Conservation (phyloP, 2,888 invertebrate genomes). For the Cryptocephalus moraei region DNA sequence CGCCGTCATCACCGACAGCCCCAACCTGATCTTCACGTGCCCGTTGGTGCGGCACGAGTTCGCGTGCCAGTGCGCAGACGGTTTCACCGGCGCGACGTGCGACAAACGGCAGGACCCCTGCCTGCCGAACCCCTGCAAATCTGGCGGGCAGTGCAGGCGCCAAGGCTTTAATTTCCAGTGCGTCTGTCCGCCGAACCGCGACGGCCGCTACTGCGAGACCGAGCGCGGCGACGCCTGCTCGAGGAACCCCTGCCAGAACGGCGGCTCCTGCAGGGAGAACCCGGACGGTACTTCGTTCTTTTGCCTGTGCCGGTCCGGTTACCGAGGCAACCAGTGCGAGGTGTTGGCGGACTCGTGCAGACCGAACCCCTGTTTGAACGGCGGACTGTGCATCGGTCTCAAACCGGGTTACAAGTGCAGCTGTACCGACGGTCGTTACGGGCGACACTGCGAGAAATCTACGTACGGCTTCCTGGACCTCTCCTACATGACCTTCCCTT, state of each 20-base stretch:
- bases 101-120: conserved; percentile 86
- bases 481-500: conserved; percentile 81
- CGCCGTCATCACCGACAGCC: conserved; percentile 70
- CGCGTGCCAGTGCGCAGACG: conserved; percentile 70
- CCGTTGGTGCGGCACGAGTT: conserved; percentile 70
- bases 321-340: conserved; percentile 85
- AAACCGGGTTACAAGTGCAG: conserved; percentile 80
- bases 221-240: conserved; percentile 79
- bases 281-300: conserved; percentile 82
- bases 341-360: conserved; percentile 80
- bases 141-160: conserved; percentile 74
- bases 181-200: conserved; percentile 63
- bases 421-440: conserved; percentile 82
- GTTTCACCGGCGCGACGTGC: conserved; percentile 74
- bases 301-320: conserved; percentile 85
- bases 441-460: conserved; percentile 81
- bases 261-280: conserved; percentile 83
- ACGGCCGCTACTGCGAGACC: conserved; percentile 75
- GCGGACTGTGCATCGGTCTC: conserved; percentile 79
- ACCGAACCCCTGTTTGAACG: conserved; percentile 86
- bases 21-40: conserved; percentile 71
- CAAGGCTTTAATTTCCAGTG: conserved; percentile 79
- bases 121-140: conserved; percentile 77
- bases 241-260: conserved; percentile 79
- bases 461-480: conserved; percentile 83